A percentile compares a stretch with the other conserved stretches of the same genome.
phyloP scores from a whole-genome alignment of 2,113 vertebrate genomes.

The Nyctereutes procyonoides region DNA sequence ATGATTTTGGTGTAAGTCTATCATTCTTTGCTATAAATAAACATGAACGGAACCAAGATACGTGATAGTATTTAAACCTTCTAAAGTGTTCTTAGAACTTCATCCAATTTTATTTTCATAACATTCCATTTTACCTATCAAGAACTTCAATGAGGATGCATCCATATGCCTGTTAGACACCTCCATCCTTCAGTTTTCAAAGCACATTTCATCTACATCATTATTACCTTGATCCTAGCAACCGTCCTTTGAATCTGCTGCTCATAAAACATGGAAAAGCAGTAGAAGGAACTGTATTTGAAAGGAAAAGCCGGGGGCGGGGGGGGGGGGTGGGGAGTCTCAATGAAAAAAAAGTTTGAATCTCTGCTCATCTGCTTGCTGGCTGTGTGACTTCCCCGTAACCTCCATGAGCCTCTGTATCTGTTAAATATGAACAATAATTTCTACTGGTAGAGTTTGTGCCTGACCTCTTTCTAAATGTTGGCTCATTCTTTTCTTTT shows the following conservation, averaged over 20 bases:
- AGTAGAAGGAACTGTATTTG: not conserved
- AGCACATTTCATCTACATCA: not conserved
- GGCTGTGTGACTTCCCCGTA: not conserved
- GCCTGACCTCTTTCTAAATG: not conserved
- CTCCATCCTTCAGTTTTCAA: not conserved
- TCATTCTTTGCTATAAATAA: not conserved
- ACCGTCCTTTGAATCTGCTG: not conserved
- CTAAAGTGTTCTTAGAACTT: not conserved
- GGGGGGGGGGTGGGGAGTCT: no score
- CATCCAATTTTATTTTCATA: not conserved
- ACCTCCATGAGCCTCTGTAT: not conserved
- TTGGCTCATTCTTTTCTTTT: not conserved
- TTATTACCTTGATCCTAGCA: not conserved
- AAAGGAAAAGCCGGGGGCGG: not conserved
- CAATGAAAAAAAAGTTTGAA: not conserved
- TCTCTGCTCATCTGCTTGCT: not conserved
- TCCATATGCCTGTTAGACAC: not conserved
- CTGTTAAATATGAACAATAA: slow-evolving; percentile 35
- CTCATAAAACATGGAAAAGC: not conserved
- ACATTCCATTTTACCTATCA: not conserved
- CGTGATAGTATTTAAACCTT: not conserved
- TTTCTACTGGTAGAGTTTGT: not conserved
- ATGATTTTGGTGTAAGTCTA: not conserved
- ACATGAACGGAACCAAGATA: not conserved
- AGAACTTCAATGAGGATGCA: not conserved